These are phyloP conservation scores for Crocallis elinguaria DNA, from an alignment of 2,888 invertebrate species.

Conservation along the genomic window DNA sequence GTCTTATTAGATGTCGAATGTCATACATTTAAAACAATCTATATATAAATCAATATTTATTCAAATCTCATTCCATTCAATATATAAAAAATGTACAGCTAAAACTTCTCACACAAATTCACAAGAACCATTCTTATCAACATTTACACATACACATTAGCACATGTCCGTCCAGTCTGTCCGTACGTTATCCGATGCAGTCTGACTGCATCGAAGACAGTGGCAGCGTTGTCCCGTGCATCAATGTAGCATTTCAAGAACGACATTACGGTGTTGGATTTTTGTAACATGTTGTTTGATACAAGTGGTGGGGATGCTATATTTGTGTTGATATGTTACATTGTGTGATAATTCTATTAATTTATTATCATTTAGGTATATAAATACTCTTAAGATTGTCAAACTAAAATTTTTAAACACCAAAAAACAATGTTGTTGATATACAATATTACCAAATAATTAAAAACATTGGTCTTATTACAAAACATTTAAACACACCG, in stretches of 20 bases:
- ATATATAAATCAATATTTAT: too few species aligned
- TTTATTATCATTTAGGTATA: too few species aligned
- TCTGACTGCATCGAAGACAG: slow-evolving; percentile 45
- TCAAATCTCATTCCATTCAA: too few species aligned
- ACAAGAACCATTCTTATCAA: slow-evolving; percentile 13
- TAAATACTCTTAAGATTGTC: too few species aligned
- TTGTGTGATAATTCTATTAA: too few species aligned
- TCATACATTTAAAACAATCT: too few species aligned
- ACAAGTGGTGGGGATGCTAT: not conserved
- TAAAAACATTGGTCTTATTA: too few species aligned
- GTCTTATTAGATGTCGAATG: too few species aligned
- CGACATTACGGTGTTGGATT: slow-evolving; percentile 9
- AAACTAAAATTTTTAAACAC: too few species aligned
- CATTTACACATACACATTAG: slow-evolving; percentile 45
- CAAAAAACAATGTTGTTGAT: too few species aligned
- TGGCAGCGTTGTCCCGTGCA: slow-evolving; percentile 41
- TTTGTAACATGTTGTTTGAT: slow-evolving; percentile 10
- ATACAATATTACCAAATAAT: too few species aligned
- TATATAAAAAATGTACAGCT: not conserved
- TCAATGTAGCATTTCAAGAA: slow-evolving; percentile 22
- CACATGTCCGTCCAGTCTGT: slow-evolving; percentile 37
- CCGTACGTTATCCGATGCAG: slow-evolving; percentile 12
- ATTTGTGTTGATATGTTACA: not conserved
- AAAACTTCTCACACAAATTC: slow-evolving; percentile 13
- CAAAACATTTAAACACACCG: too few species aligned